phyloP scores from a whole-genome alignment of 2,797 vertebrate genomes.

The Corythornis leucogaster region DNA sequence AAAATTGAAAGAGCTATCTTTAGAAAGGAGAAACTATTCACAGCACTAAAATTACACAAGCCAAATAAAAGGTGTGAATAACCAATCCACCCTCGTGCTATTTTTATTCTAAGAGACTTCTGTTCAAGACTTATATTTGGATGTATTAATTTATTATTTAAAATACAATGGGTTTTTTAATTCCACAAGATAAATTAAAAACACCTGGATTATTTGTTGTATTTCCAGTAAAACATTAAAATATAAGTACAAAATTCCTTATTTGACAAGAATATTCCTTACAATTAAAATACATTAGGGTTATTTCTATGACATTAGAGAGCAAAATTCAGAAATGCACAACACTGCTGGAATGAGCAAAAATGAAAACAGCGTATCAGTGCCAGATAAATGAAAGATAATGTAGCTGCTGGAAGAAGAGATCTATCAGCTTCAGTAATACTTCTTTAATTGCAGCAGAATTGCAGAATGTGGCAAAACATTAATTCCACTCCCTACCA shows the following conservation, averaged over 20 bases:
- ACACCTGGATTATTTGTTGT: neutral
- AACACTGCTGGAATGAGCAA: neutral
- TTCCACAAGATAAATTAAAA: neutral
- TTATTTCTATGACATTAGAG: neutral
- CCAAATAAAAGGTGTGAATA: neutral
- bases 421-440: neutral
- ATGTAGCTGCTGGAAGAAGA: neutral
- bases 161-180: neutral
- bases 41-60: neutral
- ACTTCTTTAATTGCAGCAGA: neutral
- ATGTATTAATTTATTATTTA: neutral
- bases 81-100: neutral
- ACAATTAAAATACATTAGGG: neutral
- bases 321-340: neutral
- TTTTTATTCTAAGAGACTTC: neutral
- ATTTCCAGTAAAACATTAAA: neutral
- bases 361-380: neutral
- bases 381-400: neutral
- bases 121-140: neutral
- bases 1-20: neutral
- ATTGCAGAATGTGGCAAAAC: neutral
- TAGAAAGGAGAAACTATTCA: neutral
- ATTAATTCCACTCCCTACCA: constrained; percentile 63
- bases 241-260: neutral
- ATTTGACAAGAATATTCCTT: neutral